Percentiles rank a stretch among this genome's conserved stretches.
These are phyloP conservation scores for Ectemnius lituratus DNA, from an alignment of 2,888 invertebrate species.

Conservation along the genomic window DNA sequence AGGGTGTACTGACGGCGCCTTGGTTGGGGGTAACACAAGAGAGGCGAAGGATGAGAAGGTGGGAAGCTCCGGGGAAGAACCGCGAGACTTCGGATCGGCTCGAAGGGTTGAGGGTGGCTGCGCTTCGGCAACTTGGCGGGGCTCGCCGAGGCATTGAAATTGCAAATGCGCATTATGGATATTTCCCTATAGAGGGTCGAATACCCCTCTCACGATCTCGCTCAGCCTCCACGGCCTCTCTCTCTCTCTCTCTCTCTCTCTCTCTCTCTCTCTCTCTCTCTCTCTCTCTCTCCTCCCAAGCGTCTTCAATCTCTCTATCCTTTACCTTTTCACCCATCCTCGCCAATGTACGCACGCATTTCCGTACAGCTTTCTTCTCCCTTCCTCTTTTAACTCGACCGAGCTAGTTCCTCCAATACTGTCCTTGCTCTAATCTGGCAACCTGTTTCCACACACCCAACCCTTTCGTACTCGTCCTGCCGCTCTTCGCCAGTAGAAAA, in stretches of 20 bases:
- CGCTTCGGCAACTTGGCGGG: conserved; percentile 69
- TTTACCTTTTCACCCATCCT: conserved; percentile 13
- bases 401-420: conserved; percentile 15
- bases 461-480: conserved; percentile 16
- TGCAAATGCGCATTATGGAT: conserved; percentile 78
- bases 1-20: conserved; percentile 37
- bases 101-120: conserved; percentile 60
- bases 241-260: conserved; percentile 24
- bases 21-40: conserved; percentile 18
- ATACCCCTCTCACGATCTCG: conserved; percentile 60
- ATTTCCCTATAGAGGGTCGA: conserved; percentile 76
- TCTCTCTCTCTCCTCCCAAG: conserved; percentile 22
- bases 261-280: conserved; percentile 24
- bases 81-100: conserved; percentile 53
- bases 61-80: conserved; percentile 27
- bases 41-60: conserved; percentile 48
- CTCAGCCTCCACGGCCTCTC: conserved; percentile 22
- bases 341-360: conserved; percentile 2
- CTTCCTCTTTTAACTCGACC: conserved; percentile 13
- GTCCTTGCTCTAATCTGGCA: background rate
- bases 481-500: conserved; percentile 27
- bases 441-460: conserved; percentile 17
- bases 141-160: conserved; percentile 75
- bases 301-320: conserved; percentile 24
- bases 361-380: conserved; percentile 4